Conservation (phyloP, 2,888 invertebrate genomes). For the Lasius platythorax region DNA sequence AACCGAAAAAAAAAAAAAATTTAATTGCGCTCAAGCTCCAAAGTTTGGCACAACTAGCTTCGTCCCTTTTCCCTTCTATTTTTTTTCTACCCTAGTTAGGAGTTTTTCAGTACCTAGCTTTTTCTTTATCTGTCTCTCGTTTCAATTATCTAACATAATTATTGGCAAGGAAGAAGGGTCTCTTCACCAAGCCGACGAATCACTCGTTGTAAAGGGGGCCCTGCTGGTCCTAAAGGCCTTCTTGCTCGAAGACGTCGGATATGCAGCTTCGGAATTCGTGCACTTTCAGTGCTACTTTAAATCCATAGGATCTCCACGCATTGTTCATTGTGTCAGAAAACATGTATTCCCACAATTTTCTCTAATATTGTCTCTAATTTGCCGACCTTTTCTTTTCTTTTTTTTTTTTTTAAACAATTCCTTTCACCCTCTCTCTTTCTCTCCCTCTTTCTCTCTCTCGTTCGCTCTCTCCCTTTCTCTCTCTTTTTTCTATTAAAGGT, state of each 20-base stretch:
- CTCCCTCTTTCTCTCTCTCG: slow-evolving; percentile 39
- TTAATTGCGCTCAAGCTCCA: not conserved
- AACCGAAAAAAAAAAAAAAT: not conserved
- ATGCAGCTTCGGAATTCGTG: slow-evolving; percentile 69
- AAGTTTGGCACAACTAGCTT: slow-evolving; percentile 22
- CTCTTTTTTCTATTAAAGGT: slow-evolving; percentile 64
- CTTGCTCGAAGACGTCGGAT: slow-evolving; percentile 68
- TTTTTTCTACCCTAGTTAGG: not conserved
- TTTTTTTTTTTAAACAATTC: not conserved
- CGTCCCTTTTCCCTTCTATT: slow-evolving; percentile 24
- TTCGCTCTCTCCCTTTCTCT: slow-evolving; percentile 54
- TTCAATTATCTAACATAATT: slow-evolving; percentile 46
- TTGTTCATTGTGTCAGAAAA: slow-evolving; percentile 16
- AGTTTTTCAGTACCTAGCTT: slow-evolving; percentile 25
- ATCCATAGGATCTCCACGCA: slow-evolving; percentile 61
- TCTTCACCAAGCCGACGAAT: slow-evolving; percentile 69
- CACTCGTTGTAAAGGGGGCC: slow-evolving; percentile 63
- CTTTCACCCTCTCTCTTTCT: slow-evolving; percentile 26
- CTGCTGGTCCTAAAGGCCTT: slow-evolving; percentile 69
- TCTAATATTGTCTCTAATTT: slow-evolving; percentile 55
- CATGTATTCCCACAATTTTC: not conserved
- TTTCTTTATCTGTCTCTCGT: not conserved
- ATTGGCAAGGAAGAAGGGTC: slow-evolving; percentile 68
- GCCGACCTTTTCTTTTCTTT: slow-evolving; percentile 28
- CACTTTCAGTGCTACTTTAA: slow-evolving; percentile 59